Conservation (phyloP, 2,888 invertebrate species). For the Diplolepis rosae region DNA sequence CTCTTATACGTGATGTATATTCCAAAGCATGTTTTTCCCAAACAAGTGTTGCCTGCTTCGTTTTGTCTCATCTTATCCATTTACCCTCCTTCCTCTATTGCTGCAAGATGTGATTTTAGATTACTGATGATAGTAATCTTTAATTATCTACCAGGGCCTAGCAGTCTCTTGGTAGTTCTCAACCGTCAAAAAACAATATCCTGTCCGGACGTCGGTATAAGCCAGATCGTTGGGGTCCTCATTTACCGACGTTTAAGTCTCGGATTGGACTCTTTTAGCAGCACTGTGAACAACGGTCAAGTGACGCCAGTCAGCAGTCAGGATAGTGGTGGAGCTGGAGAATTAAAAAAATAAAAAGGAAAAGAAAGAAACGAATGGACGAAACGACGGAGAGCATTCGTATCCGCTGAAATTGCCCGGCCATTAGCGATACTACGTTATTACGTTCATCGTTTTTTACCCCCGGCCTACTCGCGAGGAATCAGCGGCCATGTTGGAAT, state of each 20-base stretch:
- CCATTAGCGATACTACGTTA: conserved; percentile 74
- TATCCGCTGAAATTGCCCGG: conserved; percentile 72
- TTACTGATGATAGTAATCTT: conserved; percentile 49
- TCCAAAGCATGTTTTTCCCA: neutral
- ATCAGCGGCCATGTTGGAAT: conserved; percentile 70
- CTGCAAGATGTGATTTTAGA: conserved; percentile 1
- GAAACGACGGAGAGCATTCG: conserved; percentile 63
- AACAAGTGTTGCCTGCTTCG: neutral
- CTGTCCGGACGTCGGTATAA: conserved; percentile 49
- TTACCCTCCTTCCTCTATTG: neutral
- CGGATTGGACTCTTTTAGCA: conserved; percentile 45
- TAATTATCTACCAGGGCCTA: conserved; percentile 50
- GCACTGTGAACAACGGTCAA: conserved; percentile 37
- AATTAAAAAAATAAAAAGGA: conserved; percentile 39
- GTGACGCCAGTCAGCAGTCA: conserved; percentile 29
- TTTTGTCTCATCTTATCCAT: neutral
- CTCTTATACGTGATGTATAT: conserved; percentile 4
- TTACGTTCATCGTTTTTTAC: conserved; percentile 72
- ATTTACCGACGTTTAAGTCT: conserved; percentile 61
- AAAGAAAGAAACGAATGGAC: conserved; percentile 49
- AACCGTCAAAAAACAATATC: conserved; percentile 57
- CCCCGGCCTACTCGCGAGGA: conserved; percentile 60
- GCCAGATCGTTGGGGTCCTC: conserved; percentile 46
- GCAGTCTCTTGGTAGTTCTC: conserved; percentile 47
- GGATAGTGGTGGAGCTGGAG: conserved; percentile 37